These are phyloP conservation scores for Alosa alosa DNA, from an alignment of 2,113 vertebrate species.

Conservation along the genomic window DNA sequence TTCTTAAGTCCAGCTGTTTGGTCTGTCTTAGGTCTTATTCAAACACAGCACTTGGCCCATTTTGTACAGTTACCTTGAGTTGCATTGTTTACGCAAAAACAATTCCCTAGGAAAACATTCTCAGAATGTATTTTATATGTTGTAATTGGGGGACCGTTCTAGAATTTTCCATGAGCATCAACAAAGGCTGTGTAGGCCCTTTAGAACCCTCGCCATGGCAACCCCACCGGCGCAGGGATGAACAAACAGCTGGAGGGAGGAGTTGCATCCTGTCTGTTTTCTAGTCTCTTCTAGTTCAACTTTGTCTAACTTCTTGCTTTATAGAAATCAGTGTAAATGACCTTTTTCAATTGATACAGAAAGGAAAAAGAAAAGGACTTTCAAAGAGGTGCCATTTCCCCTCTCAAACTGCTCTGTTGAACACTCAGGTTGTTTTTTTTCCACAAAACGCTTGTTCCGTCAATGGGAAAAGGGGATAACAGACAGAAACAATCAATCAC, in stretches of 20 bases:
- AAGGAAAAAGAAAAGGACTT: not conserved
- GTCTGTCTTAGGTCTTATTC: conserved; percentile 1
- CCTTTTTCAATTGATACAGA: not conserved
- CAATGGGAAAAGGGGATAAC: not conserved
- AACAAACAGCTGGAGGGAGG: not conserved
- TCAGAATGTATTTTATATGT: conserved; percentile 10
- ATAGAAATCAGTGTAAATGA: conserved; percentile 10
- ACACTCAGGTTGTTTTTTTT: not conserved
- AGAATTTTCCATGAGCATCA: not conserved
- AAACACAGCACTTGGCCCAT: conserved; percentile 5
- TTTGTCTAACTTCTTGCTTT: conserved; percentile 14
- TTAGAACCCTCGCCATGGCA: not conserved
- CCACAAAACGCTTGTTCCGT: not conserved
- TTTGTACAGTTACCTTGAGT: not conserved
- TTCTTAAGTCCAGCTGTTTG: not conserved
- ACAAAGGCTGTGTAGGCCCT: not conserved
- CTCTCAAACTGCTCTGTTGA: not conserved
- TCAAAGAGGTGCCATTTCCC: not conserved
- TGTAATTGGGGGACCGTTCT: not conserved
- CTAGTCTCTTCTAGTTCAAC: conserved; percentile 16
- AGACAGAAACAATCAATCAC: conserved; percentile 9
- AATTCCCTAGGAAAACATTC: not conserved
- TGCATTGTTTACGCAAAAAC: not conserved
- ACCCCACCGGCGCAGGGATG: not conserved
- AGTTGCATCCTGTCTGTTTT: conserved; percentile 4